phyloP scores from a whole-genome alignment of 2,888 invertebrate species.

The Mythimna ferrago region DNA sequence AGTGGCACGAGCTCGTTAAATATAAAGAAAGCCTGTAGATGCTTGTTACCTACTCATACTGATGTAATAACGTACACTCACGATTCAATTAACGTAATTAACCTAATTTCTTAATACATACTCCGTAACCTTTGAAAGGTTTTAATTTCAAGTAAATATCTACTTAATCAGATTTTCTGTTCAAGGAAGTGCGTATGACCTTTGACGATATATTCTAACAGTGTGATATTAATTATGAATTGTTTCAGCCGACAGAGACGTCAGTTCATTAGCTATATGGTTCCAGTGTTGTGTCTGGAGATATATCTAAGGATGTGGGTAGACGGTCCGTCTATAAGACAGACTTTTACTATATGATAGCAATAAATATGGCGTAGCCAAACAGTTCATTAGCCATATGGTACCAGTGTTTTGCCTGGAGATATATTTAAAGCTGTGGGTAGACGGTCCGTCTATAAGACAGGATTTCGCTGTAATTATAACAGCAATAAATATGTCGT shows the following conservation, averaged over 20 bases:
- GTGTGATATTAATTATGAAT: constrained; percentile 15
- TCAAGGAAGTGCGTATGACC: constrained; percentile 1
- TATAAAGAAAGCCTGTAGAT: neutral
- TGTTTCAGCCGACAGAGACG: constrained; percentile 7
- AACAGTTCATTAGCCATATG: neutral
- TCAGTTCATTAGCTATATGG: neutral
- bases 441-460: too few species aligned
- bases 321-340: neutral
- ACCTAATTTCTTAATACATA: constrained; percentile 17
- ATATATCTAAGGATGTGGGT: neutral
- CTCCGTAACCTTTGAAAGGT: constrained; percentile 11
- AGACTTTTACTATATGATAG: too few species aligned
- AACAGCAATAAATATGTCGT: too few species aligned
- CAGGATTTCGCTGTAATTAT: too few species aligned
- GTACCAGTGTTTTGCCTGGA: too few species aligned
- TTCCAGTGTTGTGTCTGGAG: neutral
- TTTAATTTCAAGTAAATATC: constrained; percentile 9
- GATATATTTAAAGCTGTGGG: too few species aligned
- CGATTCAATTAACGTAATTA: constrained; percentile 14
- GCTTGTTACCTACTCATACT: neutral
- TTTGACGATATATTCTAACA: constrained; percentile 12
- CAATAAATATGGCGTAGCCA: neutral
- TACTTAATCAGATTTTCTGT: constrained; percentile 34
- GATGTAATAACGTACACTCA: constrained; percentile 3
- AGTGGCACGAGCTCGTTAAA: neutral